Evolutionary conservation across 1,140 invertebrate species (phyloP).

Genomic region (Elymnias hypermnestra): DNA sequence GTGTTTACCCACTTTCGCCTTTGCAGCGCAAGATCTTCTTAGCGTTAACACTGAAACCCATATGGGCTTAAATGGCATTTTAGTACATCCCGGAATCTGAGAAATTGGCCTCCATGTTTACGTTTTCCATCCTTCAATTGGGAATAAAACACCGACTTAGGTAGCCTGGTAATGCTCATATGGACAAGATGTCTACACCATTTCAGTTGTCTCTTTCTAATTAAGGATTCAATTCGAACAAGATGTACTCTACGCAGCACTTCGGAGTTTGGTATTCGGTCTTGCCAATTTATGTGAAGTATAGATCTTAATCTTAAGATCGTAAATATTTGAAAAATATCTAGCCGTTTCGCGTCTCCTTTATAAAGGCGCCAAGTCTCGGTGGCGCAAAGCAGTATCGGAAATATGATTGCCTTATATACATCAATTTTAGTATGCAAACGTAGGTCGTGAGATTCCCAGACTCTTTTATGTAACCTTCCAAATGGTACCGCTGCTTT

Average conservation of each 20-base stretch:
- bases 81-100: too few species aligned
- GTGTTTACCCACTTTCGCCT: too few species aligned
- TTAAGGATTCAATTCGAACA: constrained; percentile 13
- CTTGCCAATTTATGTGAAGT: constrained; percentile 13
- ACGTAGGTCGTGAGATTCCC: constrained; percentile 7
- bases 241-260: constrained; percentile 11
- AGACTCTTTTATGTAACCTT: not conserved
- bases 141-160: too few species aligned
- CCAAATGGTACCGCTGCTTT: not conserved
- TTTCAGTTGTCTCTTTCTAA: constrained; percentile 2
- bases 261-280: constrained; percentile 15
- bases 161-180: not conserved
- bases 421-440: constrained; percentile 12
- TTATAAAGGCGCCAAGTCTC: constrained; percentile 18
- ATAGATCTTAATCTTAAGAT: constrained; percentile 12
- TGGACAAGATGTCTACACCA: not conserved
- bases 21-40: too few species aligned
- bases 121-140: too few species aligned
- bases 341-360: constrained; percentile 9
- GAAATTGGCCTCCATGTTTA: too few species aligned
- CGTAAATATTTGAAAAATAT: constrained; percentile 18
- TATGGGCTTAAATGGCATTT: too few species aligned
- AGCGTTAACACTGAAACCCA: too few species aligned
- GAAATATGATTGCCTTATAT: constrained; percentile 16
- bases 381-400: constrained; percentile 8